phyloP scores from a whole-genome alignment of 2,113 vertebrate genomes.

The Daboia siamensis region DNA sequence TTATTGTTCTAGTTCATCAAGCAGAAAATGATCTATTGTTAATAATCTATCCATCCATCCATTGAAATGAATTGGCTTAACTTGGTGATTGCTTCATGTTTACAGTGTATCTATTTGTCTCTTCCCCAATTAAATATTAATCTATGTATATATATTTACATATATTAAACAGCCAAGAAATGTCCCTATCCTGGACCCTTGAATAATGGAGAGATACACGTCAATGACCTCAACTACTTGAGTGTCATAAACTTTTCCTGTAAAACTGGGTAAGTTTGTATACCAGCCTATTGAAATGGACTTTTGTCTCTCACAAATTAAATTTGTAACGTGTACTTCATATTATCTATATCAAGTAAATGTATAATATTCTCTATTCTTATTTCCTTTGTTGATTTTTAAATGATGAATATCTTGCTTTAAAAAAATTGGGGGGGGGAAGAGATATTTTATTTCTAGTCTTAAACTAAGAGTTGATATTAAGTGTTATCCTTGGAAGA shows the following conservation, averaged over 20 bases:
- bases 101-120: background rate
- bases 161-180: slow-evolving; percentile 68
- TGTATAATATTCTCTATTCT: background rate
- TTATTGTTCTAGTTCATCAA: background rate
- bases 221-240: slow-evolving; percentile 66
- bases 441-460: background rate
- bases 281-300: background rate
- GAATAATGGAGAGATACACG: slow-evolving; percentile 68
- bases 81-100: background rate
- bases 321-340: background rate
- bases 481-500: background rate
- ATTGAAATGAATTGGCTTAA: background rate
- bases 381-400: background rate
- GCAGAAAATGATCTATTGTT: background rate
- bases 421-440: background rate
- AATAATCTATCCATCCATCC: background rate
- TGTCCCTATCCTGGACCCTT: slow-evolving; percentile 71
- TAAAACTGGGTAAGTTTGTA: slow-evolving; percentile 76
- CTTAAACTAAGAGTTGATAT: background rate
- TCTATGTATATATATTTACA: slow-evolving; percentile 7
- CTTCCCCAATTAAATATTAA: background rate
- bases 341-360: background rate
- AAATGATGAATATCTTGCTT: background rate
- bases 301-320: background rate
- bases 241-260: slow-evolving; percentile 78